A percentile compares a stretch with the other conserved stretches of the same genome.
Evolutionary conservation across 2,113 vertebrate species (phyloP).

Genomic region (Ammospiza nelsoni): DNA sequence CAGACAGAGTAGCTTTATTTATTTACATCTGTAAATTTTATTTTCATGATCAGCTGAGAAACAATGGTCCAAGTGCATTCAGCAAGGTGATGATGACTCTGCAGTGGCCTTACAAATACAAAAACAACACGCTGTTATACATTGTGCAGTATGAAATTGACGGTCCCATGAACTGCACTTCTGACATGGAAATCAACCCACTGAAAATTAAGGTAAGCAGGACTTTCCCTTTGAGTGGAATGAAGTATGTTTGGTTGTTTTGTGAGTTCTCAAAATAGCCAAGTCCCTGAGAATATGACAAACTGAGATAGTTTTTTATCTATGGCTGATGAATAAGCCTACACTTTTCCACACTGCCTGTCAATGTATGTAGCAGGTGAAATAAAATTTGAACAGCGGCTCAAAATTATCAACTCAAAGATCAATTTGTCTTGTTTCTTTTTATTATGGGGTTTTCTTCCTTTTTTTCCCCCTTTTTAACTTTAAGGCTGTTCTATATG

Average conservation of each 20-base stretch:
- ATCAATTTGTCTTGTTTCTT: neutral
- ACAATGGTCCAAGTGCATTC: constrained; percentile 93
- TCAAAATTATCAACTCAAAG: neutral
- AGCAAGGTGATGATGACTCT: constrained; percentile 91
- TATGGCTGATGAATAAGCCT: neutral
- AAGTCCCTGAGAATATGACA: neutral
- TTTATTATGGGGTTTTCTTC: neutral
- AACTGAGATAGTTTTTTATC: neutral
- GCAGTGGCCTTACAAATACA: constrained; percentile 86
- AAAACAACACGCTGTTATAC: constrained; percentile 87
- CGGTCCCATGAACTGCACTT: constrained; percentile 95
- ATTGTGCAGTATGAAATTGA: constrained; percentile 88
- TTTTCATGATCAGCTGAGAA: constrained; percentile 82
- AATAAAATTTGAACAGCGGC: neutral
- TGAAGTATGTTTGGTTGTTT: neutral
- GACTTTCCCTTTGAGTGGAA: neutral
- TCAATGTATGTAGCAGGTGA: neutral
- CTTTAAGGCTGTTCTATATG: neutral
- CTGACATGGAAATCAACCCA: constrained; percentile 88
- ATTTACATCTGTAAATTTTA: neutral
- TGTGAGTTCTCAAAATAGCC: neutral
- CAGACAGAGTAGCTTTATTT: neutral
- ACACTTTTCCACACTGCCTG: neutral
- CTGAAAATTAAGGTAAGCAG: constrained; percentile 85
- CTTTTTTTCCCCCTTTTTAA: neutral